Evolutionary conservation across 2,888 invertebrate genomes (phyloP), one percentile per base, ranked within the genome.

Genomic region (Lacanobia wlatinum): DNA sequence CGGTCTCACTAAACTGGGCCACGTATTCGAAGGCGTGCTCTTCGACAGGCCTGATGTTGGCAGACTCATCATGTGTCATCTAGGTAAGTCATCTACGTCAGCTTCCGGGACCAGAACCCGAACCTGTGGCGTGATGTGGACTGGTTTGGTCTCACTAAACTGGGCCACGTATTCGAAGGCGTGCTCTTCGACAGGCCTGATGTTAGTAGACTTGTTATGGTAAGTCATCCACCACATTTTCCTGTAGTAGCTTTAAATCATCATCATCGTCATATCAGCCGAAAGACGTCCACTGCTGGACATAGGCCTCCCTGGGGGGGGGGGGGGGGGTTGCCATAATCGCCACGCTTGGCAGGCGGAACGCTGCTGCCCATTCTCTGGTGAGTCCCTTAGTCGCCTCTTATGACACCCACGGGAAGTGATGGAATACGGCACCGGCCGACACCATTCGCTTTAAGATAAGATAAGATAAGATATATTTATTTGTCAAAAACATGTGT

Each of bases 101-200:
- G 96, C 71, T 98, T 98, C 92, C 97, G 98, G 76, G 97, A 97
- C 76, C 96, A 34, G 34, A 97, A 98, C 89, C 97, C 97, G 18
- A 96, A 97, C 63, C 96, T 97, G 38, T 97, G 97, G 92, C 96
- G 97, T 46, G 97, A 97, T 73, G 96, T 98, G 3, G 96, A 97
- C 85, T 97, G 98, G 72, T 90, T 97, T 70, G 95, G 97, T 38
- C 93, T 98, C 82, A 93, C 96, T 7, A 96, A 96, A 56, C 95
- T 98, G 12, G 98, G 97, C 0, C 97, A 97, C 64, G 96, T 95
- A 34, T 94, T 97, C 69, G 97, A 97, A 83, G 96, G 98, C 1
- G 96, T 98, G 64, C 90, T 95, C 0, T 95, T 89, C 72, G 95
- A 95, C 83, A 84, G 95, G n/a, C 96, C 95, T 21, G 96, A 95